Percentiles rank a stretch among this genome's conserved stretches.
These are phyloP conservation scores for Ianthella basta DNA, from an alignment of 37 sponge, comb jelly and placozoan species.

Conservation along the genomic window DNA sequence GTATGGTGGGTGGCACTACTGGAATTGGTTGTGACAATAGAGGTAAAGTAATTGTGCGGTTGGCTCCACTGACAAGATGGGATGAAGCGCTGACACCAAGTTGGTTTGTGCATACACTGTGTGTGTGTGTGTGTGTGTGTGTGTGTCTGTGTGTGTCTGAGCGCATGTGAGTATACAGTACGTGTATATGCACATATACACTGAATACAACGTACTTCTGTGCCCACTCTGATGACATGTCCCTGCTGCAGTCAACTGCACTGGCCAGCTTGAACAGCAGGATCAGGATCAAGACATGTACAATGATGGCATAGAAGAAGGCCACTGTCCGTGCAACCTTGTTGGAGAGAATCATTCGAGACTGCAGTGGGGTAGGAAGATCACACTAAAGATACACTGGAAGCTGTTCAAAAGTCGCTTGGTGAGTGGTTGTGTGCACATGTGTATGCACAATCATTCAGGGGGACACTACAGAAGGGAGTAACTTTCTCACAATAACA, in stretches of 20 bases:
- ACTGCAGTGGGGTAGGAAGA: conserved; percentile 41
- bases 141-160: conserved; percentile 1
- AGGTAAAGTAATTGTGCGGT: too few species aligned
- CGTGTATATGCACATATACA: neutral
- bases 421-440: conserved; percentile 6
- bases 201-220: conserved; percentile 56
- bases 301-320: conserved; percentile 86
- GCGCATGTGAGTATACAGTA: neutral
- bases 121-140: neutral
- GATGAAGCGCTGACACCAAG: too few species aligned
- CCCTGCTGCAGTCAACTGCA: conserved; percentile 45
- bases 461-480: neutral
- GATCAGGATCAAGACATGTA: conserved; percentile 86
- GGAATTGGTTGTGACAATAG: too few species aligned
- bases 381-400: neutral
- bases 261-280: conserved; percentile 66
- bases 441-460: neutral
- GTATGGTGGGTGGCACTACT: too few species aligned
- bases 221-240: conserved; percentile 66
- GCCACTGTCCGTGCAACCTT: conserved; percentile 84
- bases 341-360: conserved; percentile 91
- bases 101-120: neutral
- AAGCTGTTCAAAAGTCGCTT: neutral
- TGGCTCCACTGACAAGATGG: too few species aligned
- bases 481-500: too few species aligned